Percentiles rank a stretch among this genome's conserved stretches.
These are phyloP conservation scores for Diorhabda sublineata DNA, from an alignment of 1,140 invertebrate species.

Conservation along the genomic window DNA sequence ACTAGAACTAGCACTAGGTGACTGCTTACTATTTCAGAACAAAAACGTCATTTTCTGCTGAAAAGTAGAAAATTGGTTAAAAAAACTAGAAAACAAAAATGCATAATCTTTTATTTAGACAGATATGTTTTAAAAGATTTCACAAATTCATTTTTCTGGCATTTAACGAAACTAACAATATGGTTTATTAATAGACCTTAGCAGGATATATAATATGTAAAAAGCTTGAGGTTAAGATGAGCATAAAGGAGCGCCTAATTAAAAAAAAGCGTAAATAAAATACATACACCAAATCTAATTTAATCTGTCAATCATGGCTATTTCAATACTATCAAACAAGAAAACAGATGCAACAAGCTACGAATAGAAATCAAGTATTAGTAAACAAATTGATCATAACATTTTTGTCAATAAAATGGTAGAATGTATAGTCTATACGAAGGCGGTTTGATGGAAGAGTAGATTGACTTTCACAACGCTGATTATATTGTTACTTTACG, in stretches of 20 bases:
- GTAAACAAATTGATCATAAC: neutral
- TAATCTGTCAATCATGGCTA: neutral
- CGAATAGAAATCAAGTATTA: neutral
- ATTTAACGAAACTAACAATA: neutral
- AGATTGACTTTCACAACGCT: no score
- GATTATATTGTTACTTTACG: no score
- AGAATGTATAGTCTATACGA: neutral
- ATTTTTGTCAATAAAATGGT: neutral
- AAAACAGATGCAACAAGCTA: neutral
- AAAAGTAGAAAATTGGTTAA: no score
- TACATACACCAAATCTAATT: neutral
- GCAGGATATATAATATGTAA: neutral
- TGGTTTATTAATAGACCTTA: slow-evolving; percentile 3
- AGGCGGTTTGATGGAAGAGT: no score
- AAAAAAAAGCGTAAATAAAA: neutral
- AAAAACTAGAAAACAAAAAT: neutral
- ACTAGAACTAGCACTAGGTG: no score
- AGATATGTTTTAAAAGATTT: neutral
- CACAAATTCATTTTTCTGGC: slow-evolving; percentile 1
- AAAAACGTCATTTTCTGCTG: no score
- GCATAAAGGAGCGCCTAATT: neutral
- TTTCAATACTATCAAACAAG: neutral
- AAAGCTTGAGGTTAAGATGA: neutral
- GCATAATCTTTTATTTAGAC: slow-evolving; percentile 1
- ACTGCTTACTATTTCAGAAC: no score